Conservation (phyloP, 2,113 vertebrate genomes). For the Arizona elegans region DNA sequence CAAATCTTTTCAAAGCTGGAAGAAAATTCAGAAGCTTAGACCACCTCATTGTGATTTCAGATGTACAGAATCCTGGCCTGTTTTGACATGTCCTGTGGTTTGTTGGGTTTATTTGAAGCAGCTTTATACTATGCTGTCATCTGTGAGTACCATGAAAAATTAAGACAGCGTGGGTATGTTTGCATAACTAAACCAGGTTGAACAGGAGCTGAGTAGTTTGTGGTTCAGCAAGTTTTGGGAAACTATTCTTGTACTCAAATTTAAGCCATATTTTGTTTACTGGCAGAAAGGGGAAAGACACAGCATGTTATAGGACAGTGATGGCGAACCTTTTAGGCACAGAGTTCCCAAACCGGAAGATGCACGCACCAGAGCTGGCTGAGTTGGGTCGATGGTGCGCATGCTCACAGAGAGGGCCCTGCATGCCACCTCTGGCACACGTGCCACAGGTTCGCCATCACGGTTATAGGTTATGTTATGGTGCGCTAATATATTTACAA, state of each 20-base stretch:
- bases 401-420: too few relatives aligned
- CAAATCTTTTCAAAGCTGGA: background rate
- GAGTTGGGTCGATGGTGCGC: too few relatives aligned
- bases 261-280: background rate
- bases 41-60: background rate
- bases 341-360: too few relatives aligned
- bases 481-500: background rate
- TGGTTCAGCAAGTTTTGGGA: background rate
- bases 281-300: background rate
- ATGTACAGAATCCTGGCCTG: background rate
- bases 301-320: background rate
- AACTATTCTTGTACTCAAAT: background rate
- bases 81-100: background rate
- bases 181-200: background rate
- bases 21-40: background rate
- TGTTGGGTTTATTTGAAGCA: background rate
- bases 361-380: too few relatives aligned
- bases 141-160: background rate
- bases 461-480: background rate
- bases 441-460: too few relatives aligned
- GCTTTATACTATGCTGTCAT: background rate
- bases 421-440: too few relatives aligned
- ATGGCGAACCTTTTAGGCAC: too few relatives aligned
- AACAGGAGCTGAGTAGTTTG: background rate
- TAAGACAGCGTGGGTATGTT: background rate